phyloP scores from a whole-genome alignment of 2,888 invertebrate species.

The Sminthurides aquaticus region DNA sequence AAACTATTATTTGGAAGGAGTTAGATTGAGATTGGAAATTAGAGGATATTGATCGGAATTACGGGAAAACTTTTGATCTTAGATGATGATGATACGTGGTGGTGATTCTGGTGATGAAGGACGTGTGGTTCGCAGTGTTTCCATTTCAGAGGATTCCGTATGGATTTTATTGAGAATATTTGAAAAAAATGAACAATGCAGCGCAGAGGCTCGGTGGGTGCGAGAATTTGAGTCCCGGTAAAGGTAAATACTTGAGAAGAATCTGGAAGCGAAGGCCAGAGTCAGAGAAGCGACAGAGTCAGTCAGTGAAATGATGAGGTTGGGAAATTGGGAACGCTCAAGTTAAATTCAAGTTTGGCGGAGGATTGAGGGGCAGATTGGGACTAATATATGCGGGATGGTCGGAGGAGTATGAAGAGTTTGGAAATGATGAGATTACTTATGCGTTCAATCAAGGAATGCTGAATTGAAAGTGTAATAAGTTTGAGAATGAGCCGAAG shows the following conservation, averaged over 20 bases:
- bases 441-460: slow-evolving; percentile 16
- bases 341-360: too few relatives aligned
- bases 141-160: background rate
- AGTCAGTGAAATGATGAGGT: background rate
- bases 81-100: too few relatives aligned
- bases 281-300: background rate
- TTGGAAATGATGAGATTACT: slow-evolving; percentile 11
- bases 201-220: too few relatives aligned
- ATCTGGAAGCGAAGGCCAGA: background rate
- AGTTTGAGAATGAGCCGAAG: background rate
- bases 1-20: too few relatives aligned
- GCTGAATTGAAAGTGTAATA: background rate
- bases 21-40: too few relatives aligned
- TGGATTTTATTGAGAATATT: background rate
- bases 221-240: too few relatives aligned
- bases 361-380: background rate
- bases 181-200: too few relatives aligned
- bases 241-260: too few relatives aligned
- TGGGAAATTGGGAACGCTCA: background rate
- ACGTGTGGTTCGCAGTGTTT: background rate
- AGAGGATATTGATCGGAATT: too few relatives aligned
- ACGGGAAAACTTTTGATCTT: too few relatives aligned
- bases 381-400: background rate
- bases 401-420: too few relatives aligned
- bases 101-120: background rate